These are phyloP conservation scores for Drosophila tani DNA, from an alignment of 1,140 invertebrate genomes.

Conservation along the genomic window DNA sequence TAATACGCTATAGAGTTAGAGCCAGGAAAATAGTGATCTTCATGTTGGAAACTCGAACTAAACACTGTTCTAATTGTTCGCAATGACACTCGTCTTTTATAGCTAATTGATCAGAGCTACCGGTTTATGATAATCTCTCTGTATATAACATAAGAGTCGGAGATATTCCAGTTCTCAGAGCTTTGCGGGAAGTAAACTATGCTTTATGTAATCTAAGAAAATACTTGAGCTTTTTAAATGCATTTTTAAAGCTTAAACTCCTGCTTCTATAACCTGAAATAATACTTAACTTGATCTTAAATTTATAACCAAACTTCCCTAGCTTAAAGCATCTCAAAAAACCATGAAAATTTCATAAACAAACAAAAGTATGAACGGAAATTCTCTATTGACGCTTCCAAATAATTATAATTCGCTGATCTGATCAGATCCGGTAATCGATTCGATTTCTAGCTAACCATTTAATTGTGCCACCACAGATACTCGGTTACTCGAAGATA, in stretches of 20 bases:
- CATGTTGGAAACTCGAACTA: neutral
- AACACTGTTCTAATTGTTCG: neutral
- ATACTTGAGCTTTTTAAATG: neutral
- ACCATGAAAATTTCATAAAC: too few relatives aligned
- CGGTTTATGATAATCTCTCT: conserved; percentile 7
- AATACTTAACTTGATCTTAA: neutral
- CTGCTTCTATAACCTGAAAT: neutral
- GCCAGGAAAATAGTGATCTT: conserved; percentile 11
- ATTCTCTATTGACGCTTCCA: neutral
- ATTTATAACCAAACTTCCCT: neutral
- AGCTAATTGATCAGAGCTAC: neutral
- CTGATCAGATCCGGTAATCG: conserved; percentile 10
- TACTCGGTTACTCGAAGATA: conserved; percentile 9
- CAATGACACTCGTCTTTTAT: conserved; percentile 2
- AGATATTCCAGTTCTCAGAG: neutral
- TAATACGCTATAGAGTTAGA: neutral
- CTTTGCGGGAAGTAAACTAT: neutral
- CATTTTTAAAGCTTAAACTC: neutral
- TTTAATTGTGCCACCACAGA: conserved; percentile 9
- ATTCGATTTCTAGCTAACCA: conserved; percentile 32
- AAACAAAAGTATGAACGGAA: neutral
- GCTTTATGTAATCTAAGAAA: neutral
- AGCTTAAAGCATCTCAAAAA: neutral
- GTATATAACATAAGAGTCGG: neutral
- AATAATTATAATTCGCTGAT: conserved; percentile 24